phyloP scores from a whole-genome alignment of 2,888 invertebrate species.

The Lasioglossum vierecki region DNA sequence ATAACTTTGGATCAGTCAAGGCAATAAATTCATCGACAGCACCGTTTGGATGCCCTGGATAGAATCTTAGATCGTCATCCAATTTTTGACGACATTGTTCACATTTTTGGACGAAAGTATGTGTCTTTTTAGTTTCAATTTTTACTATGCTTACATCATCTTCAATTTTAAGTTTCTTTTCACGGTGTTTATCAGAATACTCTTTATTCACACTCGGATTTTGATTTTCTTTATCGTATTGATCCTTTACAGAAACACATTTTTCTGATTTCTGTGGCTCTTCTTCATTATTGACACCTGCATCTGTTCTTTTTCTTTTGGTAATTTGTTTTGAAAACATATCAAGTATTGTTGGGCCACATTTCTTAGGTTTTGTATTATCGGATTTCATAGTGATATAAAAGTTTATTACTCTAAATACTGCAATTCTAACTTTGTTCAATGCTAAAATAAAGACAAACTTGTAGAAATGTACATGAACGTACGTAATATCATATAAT shows the following conservation, averaged over 20 bases:
- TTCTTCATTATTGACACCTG: background rate
- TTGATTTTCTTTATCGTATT: slow-evolving; percentile 51
- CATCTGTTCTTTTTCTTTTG: slow-evolving; percentile 25
- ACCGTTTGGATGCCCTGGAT: slow-evolving; percentile 91
- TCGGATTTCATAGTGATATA: slow-evolving; percentile 10
- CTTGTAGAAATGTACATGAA: background rate
- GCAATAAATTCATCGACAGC: slow-evolving; percentile 91
- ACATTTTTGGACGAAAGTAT: slow-evolving; percentile 80
- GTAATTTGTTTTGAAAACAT: slow-evolving; percentile 43
- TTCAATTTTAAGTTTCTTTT: slow-evolving; percentile 63
- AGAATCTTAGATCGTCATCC: slow-evolving; percentile 85
- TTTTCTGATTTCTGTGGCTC: background rate
- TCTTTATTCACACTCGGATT: slow-evolving; percentile 24
- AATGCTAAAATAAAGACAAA: slow-evolving; percentile 4
- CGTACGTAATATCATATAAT: background rate
- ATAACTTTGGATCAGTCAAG: slow-evolving; percentile 90
- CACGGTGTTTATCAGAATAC: slow-evolving; percentile 15
- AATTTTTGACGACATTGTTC: slow-evolving; percentile 85
- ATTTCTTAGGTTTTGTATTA: slow-evolving; percentile 14
- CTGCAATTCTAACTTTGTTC: background rate
- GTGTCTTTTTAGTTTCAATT: slow-evolving; percentile 42
- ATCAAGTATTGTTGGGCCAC: slow-evolving; percentile 32
- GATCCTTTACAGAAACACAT: background rate
- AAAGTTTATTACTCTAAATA: background rate
- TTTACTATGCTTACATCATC: slow-evolving; percentile 20